Conservation (phyloP, 2,888 invertebrate genomes). For the Lithophane ornitopus region DNA sequence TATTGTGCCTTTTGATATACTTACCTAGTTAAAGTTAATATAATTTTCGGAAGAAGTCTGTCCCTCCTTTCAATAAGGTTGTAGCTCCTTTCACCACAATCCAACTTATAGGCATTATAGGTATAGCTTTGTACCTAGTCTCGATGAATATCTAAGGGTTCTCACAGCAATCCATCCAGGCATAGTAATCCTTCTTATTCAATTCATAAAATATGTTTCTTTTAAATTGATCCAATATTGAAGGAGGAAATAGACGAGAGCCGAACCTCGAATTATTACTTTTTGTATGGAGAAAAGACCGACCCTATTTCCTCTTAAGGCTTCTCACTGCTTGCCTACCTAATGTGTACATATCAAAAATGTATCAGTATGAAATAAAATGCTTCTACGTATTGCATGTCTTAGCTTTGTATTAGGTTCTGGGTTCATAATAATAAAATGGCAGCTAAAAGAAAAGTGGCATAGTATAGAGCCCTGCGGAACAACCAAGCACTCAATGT, state of each 20-base stretch:
- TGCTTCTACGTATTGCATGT: not conserved
- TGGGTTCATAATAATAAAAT: not conserved
- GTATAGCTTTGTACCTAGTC: too few species aligned
- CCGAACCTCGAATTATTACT: too few species aligned
- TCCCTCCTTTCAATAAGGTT: not conserved
- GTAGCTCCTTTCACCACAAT: too few species aligned
- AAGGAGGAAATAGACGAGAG: too few species aligned
- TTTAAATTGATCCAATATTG: too few species aligned
- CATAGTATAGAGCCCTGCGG: not conserved
- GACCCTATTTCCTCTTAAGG: too few species aligned
- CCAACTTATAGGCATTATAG: too few species aligned
- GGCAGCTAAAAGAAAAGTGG: not conserved
- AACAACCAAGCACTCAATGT: not conserved
- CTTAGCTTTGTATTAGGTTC: not conserved
- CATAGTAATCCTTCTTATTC: too few species aligned
- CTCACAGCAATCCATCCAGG: too few species aligned
- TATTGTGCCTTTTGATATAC: constrained; percentile 7
- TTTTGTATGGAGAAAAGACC: too few species aligned
- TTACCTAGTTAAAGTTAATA: not conserved
- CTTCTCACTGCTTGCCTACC: not conserved
- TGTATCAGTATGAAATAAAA: not conserved
- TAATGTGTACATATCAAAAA: not conserved
- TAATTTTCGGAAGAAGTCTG: not conserved
- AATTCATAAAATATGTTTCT: too few species aligned
- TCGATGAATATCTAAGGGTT: too few species aligned